Conservation (phyloP, 2,113 vertebrate genomes). For the Rhizomys pruinosus region DNA sequence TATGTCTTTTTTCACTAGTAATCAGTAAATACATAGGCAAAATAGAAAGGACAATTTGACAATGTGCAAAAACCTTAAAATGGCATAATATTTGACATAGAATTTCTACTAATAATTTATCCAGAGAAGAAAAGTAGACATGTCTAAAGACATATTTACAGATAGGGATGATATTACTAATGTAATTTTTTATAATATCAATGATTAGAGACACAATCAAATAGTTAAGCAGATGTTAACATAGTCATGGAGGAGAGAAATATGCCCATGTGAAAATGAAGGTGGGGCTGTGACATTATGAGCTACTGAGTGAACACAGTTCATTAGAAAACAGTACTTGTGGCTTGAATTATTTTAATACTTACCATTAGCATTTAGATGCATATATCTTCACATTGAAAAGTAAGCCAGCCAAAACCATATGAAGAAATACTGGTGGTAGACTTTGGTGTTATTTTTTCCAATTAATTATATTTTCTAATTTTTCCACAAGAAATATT, state of each 20-base stretch:
- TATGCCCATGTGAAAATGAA: background rate
- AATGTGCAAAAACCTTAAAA: background rate
- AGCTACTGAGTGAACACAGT: background rate
- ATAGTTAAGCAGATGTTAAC: background rate
- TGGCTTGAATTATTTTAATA: background rate
- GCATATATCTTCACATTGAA: background rate
- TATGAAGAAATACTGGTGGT: conserved; percentile 12
- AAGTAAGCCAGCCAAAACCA: background rate
- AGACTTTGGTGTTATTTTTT: background rate
- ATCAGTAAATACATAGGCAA: background rate
- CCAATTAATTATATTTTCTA: conserved; percentile 1
- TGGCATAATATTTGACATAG: background rate
- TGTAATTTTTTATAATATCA: background rate
- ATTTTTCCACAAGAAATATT: background rate
- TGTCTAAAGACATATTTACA: background rate
- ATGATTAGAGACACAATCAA: conserved; percentile 11
- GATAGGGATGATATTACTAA: background rate
- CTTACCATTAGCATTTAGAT: background rate
- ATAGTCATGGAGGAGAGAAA: background rate
- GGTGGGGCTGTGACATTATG: background rate
- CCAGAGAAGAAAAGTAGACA: conserved; percentile 19
- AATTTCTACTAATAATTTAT: conserved; percentile 27
- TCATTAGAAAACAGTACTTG: background rate
- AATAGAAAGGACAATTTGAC: background rate
- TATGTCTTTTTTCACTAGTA: too few relatives aligned